Percentiles rank a stretch among this genome's conserved stretches.
These are phyloP conservation scores for Pseudomyrmex concolor DNA, from an alignment of 1,140 invertebrate genomes.

Conservation along the genomic window DNA sequence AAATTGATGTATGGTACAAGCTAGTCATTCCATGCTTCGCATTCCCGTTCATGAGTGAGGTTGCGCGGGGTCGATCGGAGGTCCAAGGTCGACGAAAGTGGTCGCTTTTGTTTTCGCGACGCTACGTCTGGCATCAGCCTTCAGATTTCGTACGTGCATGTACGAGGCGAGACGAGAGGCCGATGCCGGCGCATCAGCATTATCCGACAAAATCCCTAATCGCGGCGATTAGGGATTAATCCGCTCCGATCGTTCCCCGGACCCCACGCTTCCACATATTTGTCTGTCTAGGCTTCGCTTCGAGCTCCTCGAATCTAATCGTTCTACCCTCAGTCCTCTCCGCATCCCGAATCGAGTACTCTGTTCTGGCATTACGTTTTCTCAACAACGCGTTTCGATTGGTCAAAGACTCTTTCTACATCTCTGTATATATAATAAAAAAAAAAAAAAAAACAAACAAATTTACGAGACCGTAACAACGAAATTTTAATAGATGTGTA, in stretches of 20 bases:
- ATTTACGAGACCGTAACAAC: not conserved
- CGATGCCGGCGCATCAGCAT: slow-evolving; percentile 28
- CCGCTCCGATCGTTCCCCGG: slow-evolving; percentile 66
- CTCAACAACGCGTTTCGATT: slow-evolving; percentile 5
- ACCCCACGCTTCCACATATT: slow-evolving; percentile 67
- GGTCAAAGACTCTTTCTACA: slow-evolving; percentile 20
- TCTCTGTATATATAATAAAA: not conserved
- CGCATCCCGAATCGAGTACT: slow-evolving; percentile 31
- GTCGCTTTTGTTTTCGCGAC: slow-evolving; percentile 40
- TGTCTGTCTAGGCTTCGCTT: slow-evolving; percentile 72
- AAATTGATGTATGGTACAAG: slow-evolving; percentile 72
- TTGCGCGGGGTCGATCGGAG: slow-evolving; percentile 77
- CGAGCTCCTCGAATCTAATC: slow-evolving; percentile 8
- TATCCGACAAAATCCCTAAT: slow-evolving; percentile 55
- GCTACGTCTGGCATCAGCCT: slow-evolving; percentile 45
- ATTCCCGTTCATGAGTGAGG: slow-evolving; percentile 74
- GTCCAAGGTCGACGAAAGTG: slow-evolving; percentile 40
- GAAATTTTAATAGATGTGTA: too few relatives aligned
- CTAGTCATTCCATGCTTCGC: slow-evolving; percentile 83
- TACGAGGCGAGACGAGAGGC: slow-evolving; percentile 9
- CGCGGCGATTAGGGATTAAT: slow-evolving; percentile 44
- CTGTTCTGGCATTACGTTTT: slow-evolving; percentile 28
- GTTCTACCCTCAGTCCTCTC: not conserved
- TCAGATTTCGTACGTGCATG: slow-evolving; percentile 2
- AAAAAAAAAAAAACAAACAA: not conserved